Evolutionary conservation across 2,797 vertebrate genomes (phyloP), one percentile per base, ranked within the genome.

Genomic region (Kryptolebias ocellatus): DNA sequence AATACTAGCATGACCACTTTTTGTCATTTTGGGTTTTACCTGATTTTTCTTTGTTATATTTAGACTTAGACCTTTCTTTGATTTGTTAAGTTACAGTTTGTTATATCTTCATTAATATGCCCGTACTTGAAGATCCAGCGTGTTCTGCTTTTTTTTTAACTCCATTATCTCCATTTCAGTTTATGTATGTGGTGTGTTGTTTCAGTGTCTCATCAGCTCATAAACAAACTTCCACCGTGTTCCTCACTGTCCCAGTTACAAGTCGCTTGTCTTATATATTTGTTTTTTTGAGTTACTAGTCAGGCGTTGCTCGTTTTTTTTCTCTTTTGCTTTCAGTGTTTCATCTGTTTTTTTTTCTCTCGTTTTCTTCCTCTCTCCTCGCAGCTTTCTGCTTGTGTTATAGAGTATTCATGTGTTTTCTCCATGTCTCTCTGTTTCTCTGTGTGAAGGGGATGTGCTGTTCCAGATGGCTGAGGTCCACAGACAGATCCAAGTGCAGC

Each of bases 381-480:
- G 72, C 62, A 75, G 45, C 60, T 55, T 67, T 58, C 68, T 62
- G 60, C 56, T 63, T 44, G 49, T 66, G 53, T 47, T 53, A 42
- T 53, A 64, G 53, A 79, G 66, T 71, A 72, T 65, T 90, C 70
- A 75, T 79, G 70, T 72, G 57, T 76, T 61, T 27, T 69, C 63
- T 86, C 57, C 55, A 47, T 49, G 45, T 89, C 68, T 72, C 70
- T 72, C 60, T 74, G 71, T 66, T 50, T 86, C 63, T 86, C 67
- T 90, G 60, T 88, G 83, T 86, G 72, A 91, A 99, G 98, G 98
- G 73, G 97, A 99, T 0, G 97, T 99, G 74, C 95, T 99, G 65
- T 99, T 99, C 93, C 98, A 99, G 94, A 99, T 99, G 98, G 98
- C 98, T 0, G 98, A 99, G 79, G 98, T 99, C 80, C 98, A 99